Evolutionary conservation across 2,888 invertebrate species (phyloP).

Genomic region (Ganaspis brasiliensis): DNA sequence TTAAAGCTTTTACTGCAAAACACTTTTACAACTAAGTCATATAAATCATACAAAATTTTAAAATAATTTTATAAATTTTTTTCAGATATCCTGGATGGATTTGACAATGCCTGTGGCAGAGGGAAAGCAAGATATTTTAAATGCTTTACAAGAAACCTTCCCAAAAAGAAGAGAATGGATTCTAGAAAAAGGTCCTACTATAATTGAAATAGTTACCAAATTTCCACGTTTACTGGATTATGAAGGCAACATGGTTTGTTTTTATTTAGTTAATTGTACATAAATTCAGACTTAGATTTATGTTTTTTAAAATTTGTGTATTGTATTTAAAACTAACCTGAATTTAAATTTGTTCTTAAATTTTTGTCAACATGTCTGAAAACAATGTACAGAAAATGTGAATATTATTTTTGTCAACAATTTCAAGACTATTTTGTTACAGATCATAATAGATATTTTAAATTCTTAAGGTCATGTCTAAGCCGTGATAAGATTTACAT

Average conservation of each 20-base stretch:
- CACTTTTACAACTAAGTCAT: too few species aligned
- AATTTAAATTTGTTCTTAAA: too few species aligned
- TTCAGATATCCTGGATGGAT: constrained; percentile 13
- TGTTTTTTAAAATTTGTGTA: too few species aligned
- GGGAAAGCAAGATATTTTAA: not conserved
- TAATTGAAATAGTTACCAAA: constrained; percentile 13
- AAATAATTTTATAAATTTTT: not conserved
- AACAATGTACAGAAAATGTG: too few species aligned
- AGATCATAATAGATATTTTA: too few species aligned
- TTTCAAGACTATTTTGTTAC: not conserved
- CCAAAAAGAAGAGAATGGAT: constrained; percentile 40
- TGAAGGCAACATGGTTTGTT: constrained; percentile 39
- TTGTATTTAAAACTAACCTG: too few species aligned
- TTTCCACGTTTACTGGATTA: constrained; percentile 41
- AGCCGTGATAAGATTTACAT: too few species aligned
- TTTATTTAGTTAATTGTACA: not conserved
- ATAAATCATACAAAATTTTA: too few species aligned
- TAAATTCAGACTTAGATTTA: not conserved
- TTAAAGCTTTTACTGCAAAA: too few species aligned
- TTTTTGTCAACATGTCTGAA: not conserved
- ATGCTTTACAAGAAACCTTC: not conserved
- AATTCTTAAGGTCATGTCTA: too few species aligned
- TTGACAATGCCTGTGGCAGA: not conserved
- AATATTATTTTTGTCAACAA: not conserved
- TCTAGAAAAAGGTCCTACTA: constrained; percentile 11